A percentile compares a stretch with the other conserved stretches of the same genome.
Evolutionary conservation across 2,888 invertebrate genomes (phyloP).

Genomic region (Aspidiotus destructor): DNA sequence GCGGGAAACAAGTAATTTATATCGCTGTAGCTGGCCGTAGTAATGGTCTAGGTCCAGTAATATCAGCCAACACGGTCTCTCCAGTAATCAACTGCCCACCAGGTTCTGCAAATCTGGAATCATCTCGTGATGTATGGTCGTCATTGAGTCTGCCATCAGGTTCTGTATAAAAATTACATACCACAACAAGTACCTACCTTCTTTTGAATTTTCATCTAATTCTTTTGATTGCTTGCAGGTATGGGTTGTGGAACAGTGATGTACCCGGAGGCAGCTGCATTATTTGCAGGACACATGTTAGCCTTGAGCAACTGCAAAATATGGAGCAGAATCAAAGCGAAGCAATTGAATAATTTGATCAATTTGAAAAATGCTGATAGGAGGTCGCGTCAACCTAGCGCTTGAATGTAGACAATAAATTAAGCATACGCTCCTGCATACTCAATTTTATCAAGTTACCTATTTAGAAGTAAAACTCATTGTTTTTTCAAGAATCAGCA

Average conservation of each 20-base stretch:
- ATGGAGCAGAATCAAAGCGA: conserved; percentile 77
- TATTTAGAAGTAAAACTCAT: no score
- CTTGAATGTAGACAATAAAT: no score
- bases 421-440: no score
- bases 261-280: conserved; percentile 85
- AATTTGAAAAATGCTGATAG: conserved; percentile 62
- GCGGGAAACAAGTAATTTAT: conserved; percentile 65
- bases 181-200: not conserved
- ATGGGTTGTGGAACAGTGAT: conserved; percentile 88
- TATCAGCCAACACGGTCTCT: conserved; percentile 83
- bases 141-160: conserved; percentile 92
- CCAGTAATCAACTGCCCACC: conserved; percentile 99
- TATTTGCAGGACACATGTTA: conserved; percentile 85
- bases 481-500: no score
- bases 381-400: no score
- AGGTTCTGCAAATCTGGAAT: conserved; percentile 55
- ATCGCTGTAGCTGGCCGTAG: conserved; percentile 95
- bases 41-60: conserved; percentile 92
- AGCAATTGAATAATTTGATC: conserved; percentile 67
- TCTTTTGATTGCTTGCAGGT: conserved; percentile 43
- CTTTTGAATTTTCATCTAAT: conserved; percentile 2
- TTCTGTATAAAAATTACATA: conserved; percentile 22
- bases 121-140: conserved; percentile 79
- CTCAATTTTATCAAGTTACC: no score
- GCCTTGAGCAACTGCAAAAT: conserved; percentile 74